Conservation (phyloP, 2,888 invertebrate genomes). For the Miltochrista miniata region DNA sequence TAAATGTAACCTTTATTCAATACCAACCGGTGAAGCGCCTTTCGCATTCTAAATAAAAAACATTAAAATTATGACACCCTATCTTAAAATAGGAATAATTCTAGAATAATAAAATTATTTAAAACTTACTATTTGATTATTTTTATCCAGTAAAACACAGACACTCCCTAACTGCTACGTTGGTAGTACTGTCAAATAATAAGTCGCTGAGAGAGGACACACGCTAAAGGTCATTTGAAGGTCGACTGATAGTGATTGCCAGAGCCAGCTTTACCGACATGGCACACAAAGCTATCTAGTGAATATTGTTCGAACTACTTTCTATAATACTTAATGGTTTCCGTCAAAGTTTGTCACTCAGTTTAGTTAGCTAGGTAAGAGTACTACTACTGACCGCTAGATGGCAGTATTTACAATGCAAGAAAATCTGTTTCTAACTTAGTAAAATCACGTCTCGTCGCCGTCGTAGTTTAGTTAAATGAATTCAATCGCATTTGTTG, state of each 20-base stretch:
- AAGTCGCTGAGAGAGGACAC: slow-evolving; percentile 62
- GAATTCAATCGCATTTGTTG: no score
- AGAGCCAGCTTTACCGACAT: slow-evolving; percentile 18
- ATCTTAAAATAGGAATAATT: no score
- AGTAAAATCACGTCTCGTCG: no score
- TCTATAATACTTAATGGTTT: no score
- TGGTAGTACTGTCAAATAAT: slow-evolving; percentile 68
- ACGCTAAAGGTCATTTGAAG: slow-evolving; percentile 80
- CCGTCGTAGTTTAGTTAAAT: no score
- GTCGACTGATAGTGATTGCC: slow-evolving; percentile 59
- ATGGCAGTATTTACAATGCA: no score
- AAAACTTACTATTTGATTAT: slow-evolving; percentile 40
- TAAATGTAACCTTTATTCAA: slow-evolving; percentile 13
- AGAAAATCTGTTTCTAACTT: no score
- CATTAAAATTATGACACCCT: no score
- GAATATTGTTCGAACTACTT: neutral
- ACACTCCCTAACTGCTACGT: slow-evolving; percentile 71
- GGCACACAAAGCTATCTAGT: slow-evolving; percentile 23
- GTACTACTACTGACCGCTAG: neutral
- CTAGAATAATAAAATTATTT: neutral
- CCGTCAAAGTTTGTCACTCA: no score
- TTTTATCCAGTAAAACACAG: slow-evolving; percentile 51
- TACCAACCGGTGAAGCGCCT: slow-evolving; percentile 20
- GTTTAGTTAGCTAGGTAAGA: no score
- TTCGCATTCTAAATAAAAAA: slow-evolving; percentile 14